Conservation (phyloP, 2,888 invertebrate species). For the Drosophila siamana region DNA sequence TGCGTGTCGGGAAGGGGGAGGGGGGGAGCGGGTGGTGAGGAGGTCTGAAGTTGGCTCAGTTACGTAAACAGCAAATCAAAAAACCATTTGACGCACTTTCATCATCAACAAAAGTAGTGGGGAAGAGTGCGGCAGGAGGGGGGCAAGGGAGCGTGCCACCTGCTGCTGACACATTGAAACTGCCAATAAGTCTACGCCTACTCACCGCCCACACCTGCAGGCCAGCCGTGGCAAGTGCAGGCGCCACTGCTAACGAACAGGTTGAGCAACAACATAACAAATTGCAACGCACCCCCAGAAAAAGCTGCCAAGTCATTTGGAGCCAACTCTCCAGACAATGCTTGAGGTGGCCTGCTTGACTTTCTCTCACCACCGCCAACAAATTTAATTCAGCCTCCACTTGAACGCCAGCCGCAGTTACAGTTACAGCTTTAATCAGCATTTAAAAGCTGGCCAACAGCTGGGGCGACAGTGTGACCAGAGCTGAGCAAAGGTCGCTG, state of each 20-base stretch:
- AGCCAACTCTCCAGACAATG: conserved; percentile 13
- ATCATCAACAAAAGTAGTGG: conserved; percentile 61
- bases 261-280: conserved; percentile 46
- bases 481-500: conserved; percentile 5
- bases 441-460: conserved; percentile 49
- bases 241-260: conserved; percentile 29
- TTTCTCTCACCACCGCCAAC: conserved; percentile 12
- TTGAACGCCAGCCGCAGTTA: not conserved
- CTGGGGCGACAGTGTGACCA: conserved; percentile 32
- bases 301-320: conserved; percentile 62
- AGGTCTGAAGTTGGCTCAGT: conserved; percentile 53
- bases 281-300: conserved; percentile 52
- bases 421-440: conserved; percentile 60
- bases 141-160: conserved; percentile 55
- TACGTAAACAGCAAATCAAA: conserved; percentile 79
- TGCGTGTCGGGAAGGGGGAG: not conserved
- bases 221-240: conserved; percentile 39
- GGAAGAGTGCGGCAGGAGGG: not conserved
- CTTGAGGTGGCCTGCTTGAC: not conserved
- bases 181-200: conserved; percentile 66
- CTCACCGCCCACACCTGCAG: not conserved
- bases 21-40: not conserved
- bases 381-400: not conserved
- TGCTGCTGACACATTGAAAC: conserved; percentile 78
- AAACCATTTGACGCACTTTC: conserved; percentile 81